phyloP scores from a whole-genome alignment of 2,888 invertebrate species.

The Netelia virgata region DNA sequence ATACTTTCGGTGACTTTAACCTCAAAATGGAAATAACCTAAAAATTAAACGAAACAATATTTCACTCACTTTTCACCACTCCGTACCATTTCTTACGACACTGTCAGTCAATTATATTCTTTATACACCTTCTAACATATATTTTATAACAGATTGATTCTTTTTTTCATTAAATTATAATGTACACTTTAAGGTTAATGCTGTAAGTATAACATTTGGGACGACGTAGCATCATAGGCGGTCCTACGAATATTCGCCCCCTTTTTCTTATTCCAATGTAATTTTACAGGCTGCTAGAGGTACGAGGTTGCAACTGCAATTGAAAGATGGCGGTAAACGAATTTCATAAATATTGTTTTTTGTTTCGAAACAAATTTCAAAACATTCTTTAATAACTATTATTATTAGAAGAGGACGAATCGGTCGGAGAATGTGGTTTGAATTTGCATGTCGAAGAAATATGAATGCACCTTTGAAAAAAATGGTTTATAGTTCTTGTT shows the following conservation, averaged over 20 bases:
- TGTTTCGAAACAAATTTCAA: too few species aligned
- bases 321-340: not conserved
- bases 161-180: not conserved
- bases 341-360: not conserved
- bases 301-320: not conserved
- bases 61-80: conserved; percentile 80
- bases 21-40: conserved; percentile 52
- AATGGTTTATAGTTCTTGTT: not conserved
- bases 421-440: not conserved
- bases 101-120: not conserved
- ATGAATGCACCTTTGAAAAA: not conserved
- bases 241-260: not conserved
- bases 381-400: too few species aligned
- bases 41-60: conserved; percentile 33
- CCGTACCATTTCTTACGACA: conserved; percentile 76
- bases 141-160: not conserved
- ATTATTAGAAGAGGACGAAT: not conserved
- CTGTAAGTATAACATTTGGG: not conserved
- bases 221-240: not conserved
- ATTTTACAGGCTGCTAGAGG: not conserved
- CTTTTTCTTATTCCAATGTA: not conserved
- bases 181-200: conserved; percentile 1
- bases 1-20: not conserved
- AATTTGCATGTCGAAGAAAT: not conserved
- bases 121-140: not conserved